phyloP scores from a whole-genome alignment of 2,113 vertebrate species.

The Pholis gunnellus region DNA sequence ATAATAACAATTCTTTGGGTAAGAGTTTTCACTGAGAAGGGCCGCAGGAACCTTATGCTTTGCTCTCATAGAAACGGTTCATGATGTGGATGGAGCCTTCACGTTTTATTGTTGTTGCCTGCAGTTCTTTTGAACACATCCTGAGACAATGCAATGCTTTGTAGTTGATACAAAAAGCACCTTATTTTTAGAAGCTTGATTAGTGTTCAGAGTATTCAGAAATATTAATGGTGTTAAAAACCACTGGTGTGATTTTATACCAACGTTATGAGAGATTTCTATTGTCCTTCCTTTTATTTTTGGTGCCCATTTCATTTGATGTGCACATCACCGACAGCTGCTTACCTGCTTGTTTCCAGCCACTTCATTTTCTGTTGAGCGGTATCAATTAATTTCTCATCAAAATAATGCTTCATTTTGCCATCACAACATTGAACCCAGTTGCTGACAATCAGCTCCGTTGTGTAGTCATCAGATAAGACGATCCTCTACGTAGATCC shows the following conservation, averaged over 20 bases:
- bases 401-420: constrained; percentile 12
- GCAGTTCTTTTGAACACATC: constrained; percentile 79
- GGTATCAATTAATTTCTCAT: constrained; percentile 1
- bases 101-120: constrained; percentile 73
- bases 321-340: constrained; percentile 16
- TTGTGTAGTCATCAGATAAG: constrained; percentile 51
- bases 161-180: constrained; percentile 87
- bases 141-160: constrained; percentile 82
- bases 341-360: constrained; percentile 27
- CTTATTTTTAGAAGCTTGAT: constrained; percentile 66
- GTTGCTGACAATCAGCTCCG: constrained; percentile 79
- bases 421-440: constrained; percentile 24
- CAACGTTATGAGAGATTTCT: constrained; percentile 55
- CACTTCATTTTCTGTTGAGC: constrained; percentile 2
- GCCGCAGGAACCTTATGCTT: constrained; percentile 44
- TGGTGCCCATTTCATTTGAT: constrained; percentile 14
- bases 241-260: constrained; percentile 56
- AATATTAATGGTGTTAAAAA: constrained; percentile 50
- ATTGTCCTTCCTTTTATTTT: constrained; percentile 10
- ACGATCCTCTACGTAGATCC: constrained; percentile 53
- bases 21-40: constrained; percentile 48
- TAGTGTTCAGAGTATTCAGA: constrained; percentile 59
- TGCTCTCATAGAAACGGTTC: constrained; percentile 42
- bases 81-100: constrained; percentile 70
- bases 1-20: constrained; percentile 23